phyloP scores from a whole-genome alignment of 2,797 vertebrate species.

The Sciurus vulgaris region DNA sequence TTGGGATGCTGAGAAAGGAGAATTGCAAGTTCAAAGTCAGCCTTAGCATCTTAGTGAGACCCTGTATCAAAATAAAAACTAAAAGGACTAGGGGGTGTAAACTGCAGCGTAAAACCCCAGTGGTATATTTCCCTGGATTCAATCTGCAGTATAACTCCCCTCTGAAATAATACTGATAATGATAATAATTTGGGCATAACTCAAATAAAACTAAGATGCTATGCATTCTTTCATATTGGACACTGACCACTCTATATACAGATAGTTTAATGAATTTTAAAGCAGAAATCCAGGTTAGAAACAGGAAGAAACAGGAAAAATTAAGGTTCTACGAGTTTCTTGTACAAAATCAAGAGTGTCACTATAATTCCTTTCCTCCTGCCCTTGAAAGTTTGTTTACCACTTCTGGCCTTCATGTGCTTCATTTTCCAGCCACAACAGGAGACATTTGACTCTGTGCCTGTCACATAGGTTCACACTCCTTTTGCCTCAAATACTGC shows the following conservation, averaged over 20 bases:
- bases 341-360: neutral
- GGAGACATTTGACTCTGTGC: neutral
- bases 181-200: neutral
- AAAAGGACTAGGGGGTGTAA: too few relatives aligned
- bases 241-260: neutral
- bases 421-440: neutral
- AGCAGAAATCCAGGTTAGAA: neutral
- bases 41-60: too few relatives aligned
- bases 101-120: too few relatives aligned
- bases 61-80: too few relatives aligned
- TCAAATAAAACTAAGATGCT: neutral
- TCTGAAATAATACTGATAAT: too few relatives aligned
- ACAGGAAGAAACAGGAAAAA: neutral
- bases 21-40: too few relatives aligned
- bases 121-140: too few relatives aligned
- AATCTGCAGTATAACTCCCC: too few relatives aligned
- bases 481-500: neutral
- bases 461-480: neutral
- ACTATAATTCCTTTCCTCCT: neutral
- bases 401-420: neutral
- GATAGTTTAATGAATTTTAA: neutral
- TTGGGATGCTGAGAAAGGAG: too few relatives aligned
- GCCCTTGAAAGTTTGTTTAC: neutral
- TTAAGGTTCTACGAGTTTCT: neutral
- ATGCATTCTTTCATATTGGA: neutral